Base-by-base conservation (phyloP, 1,140 invertebrate genomes). In the Harpegnathos saltator region DNA sequence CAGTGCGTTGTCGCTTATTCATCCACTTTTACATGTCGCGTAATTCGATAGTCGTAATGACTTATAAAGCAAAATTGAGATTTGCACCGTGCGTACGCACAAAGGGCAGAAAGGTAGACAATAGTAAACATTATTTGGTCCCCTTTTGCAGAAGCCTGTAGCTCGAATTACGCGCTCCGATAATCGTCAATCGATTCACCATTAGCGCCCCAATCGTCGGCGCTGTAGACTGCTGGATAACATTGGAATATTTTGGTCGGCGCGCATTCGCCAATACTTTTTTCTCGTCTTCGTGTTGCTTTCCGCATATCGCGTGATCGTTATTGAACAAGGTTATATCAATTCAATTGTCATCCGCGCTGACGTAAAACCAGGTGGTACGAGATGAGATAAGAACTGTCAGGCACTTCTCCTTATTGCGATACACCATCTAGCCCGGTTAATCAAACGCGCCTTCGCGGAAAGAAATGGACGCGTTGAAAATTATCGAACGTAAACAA, bases 121-220 rank as follows among this genome's bases (percentile, higher is more conserved):
- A 78, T 58, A 11, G 33, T 15, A 24, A 80, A 80, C 1, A 56
- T 71, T 80, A 71, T 80, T 69, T 50, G 38, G 24, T 75, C 44
- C 65, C 83, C 80, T 87, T 87, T 87, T 68, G 72, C 22, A 61
- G 48, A 78, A 72, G 38, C 72, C 80, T 83, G 73, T 77, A 86
- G 85, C 78, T 83, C 80, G 56, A 86, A 87, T 87, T 86, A 87
- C 54, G 59, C 80, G 85, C 61, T 73, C 73, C 68, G 65, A 84
- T 87, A 91, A 91, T 91, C 90, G 85, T 89, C 90, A 89, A 91
- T 91, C 91, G 88, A 91, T 91, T 91, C 58, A 66, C 89, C 59
- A 91, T 91, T 90, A 85, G 81, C 85, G 85, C 87, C 84, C 38
- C 89, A 90, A 91, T 90, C 88, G 84, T 75, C 86, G 87, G 38